phyloP scores from a whole-genome alignment of 2,888 invertebrate genomes.

The Anticlea derivata region DNA sequence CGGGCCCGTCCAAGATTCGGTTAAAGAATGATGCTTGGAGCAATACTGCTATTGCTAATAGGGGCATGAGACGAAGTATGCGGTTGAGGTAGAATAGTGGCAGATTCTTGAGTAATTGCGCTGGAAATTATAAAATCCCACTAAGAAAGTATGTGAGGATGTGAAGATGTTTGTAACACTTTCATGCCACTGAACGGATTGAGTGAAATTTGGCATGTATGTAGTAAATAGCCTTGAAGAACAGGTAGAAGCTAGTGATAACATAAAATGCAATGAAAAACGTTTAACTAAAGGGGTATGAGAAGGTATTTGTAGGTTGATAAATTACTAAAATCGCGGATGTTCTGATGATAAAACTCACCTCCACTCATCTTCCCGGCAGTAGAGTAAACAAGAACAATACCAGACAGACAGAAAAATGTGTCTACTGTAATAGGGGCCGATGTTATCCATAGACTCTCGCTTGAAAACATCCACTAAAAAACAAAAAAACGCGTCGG shows the following conservation, averaged over 20 bases:
- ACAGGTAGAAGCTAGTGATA: too few relatives aligned
- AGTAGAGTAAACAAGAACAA: slow-evolving; percentile 61
- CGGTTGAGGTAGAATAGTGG: slow-evolving; percentile 64
- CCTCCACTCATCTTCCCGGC: slow-evolving; percentile 55
- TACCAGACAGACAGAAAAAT: slow-evolving; percentile 76
- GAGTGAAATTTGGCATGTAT: too few relatives aligned
- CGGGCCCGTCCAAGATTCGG: slow-evolving; percentile 53
- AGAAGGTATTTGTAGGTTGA: too few relatives aligned
- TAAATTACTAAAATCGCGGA: too few relatives aligned
- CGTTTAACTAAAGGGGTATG: too few relatives aligned
- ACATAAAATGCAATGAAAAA: too few relatives aligned
- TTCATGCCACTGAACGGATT: too few relatives aligned
- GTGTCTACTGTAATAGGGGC: slow-evolving; percentile 84
- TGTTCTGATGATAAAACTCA: slow-evolving; percentile 36
- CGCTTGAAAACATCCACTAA: slow-evolving; percentile 35
- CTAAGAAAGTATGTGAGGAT: neutral
- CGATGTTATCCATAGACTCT: slow-evolving; percentile 60
- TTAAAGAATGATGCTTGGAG: slow-evolving; percentile 59
- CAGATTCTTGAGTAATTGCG: slow-evolving; percentile 49
- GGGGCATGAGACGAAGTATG: slow-evolving; percentile 56
- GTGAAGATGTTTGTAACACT: too few relatives aligned
- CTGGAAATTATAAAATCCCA: slow-evolving; percentile 37
- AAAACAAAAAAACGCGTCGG: slow-evolving; percentile 18
- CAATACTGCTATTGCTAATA: slow-evolving; percentile 54
- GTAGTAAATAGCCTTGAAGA: too few relatives aligned